Base-by-base conservation (phyloP, 2,888 invertebrate genomes). In the Tyria jacobaeae region DNA sequence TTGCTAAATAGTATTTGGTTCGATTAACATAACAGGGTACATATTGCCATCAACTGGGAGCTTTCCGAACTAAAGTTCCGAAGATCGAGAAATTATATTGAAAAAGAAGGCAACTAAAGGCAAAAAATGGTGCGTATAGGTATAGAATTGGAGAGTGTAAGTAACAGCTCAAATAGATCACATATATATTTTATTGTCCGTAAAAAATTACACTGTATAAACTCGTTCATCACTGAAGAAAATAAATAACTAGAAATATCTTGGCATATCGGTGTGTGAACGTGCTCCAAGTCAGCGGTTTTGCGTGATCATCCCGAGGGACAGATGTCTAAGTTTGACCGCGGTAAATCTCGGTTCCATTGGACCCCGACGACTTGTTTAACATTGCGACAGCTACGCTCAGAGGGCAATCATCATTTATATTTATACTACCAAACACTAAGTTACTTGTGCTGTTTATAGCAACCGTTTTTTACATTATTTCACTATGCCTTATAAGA, bases 281-380 rank as follows among this genome's bases (percentile, higher is more conserved):
- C 25, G 39, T 62, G 64, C 62, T 67, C 57, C 71, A 62, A 64
- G 61, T 64, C 64, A 39, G 60, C 44, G 61, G 68, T 66, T 59
- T 55, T 61, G 58, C 58, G 58, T 65, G 64, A 71, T 71, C 56
- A 57, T 71, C 88, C 79, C 85, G 0, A 5, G 82, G 82, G 89
- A 80, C 70, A 60, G 66, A 61, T 80, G 85, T 87, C 87, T 85
- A 86, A 89, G 82, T 89, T 89, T 84, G 88, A 85, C 86, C 86
- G 86, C 85, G 79, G 86, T 89, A 89, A 88, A 88, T 89, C 88
- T 86, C 71, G 49, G 63, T 71, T 73, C 66, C 79, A 83, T 80
- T 82, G 84, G 82, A 73, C 88, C 86, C 88, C 60, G 63, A 81
- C 81, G 87, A 79, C 85, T 85, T 85, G 86, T 88, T 84, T 73